Evolutionary conservation across 2,888 invertebrate species (phyloP), one percentile per base, ranked within the genome.

Genomic region (Creontiades dilutus): DNA sequence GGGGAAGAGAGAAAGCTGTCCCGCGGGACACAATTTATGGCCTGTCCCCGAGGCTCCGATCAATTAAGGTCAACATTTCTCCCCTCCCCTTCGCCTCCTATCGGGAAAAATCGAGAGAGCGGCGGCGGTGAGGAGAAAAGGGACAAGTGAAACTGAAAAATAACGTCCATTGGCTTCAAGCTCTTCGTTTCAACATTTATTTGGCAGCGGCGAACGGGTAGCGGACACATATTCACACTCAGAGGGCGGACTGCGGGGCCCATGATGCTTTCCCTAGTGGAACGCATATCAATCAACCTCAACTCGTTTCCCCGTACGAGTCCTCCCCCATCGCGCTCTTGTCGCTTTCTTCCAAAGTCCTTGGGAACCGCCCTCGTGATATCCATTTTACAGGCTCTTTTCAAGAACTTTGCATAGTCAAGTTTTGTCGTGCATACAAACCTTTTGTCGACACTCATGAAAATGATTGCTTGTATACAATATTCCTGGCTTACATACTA

Each of bases 121-220:
- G 68, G n/a, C n/a, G n/a, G n/a, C n/a, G n/a, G n/a, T n/a, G n/a
- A n/a, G 68, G 86, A 27, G 48, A 46, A 89, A 89, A 28, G 68
- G 81, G 89, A 89, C 89, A 89, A 89, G 89, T 89, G 89, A 81
- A 81, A 89, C 89, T 89, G 89, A 89, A 89, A 89, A 89, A 89
- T 89, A 89, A 81, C 89, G 89, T 89, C 89, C 89, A 89, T 89
- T 89, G 81, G 81, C 52, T 80, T 81, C 80, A 47, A 12, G 27
- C 81, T 61, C 55, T 28, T 28, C 28, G 78, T 80, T 88, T 61
- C 46, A 81, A 89, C 89, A 89, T 89, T 89, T 89, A 81, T 80
- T 89, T 89, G 80, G 47, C n/a, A 61, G 81, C 82, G 37, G 46
- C 37, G 46, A 9, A 23, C 68, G 68, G 16, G 19, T 68, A n/a